A percentile compares a stretch with the other conserved stretches of the same genome.
Evolutionary conservation across 1,140 invertebrate genomes (phyloP).

Genomic region (Antheraea pernyi): DNA sequence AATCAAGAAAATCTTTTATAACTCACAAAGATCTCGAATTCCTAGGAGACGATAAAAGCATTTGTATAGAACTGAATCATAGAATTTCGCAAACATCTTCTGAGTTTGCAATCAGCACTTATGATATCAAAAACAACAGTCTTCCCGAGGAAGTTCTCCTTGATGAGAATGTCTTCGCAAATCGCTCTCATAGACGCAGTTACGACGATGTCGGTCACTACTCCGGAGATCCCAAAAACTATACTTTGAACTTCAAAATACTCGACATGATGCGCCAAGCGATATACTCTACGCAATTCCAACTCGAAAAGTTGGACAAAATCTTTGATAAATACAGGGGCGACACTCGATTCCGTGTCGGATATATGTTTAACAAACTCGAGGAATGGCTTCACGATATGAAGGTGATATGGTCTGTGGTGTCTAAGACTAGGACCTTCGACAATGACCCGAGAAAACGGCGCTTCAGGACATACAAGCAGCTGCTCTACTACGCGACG

Average conservation of each 20-base stretch:
- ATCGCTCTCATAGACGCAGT: not conserved
- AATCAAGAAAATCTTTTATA: constrained; percentile 9
- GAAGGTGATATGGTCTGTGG: constrained; percentile 29
- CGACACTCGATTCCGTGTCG: constrained; percentile 23
- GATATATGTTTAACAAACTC: constrained; percentile 32
- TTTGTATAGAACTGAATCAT: not conserved
- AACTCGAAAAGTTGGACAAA: constrained; percentile 20
- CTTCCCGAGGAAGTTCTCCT: not conserved
- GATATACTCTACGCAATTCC: constrained; percentile 33
- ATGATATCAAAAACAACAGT: not conserved
- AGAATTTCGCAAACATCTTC: not conserved
- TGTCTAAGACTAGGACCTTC: not conserved
- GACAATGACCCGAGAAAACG: not conserved
- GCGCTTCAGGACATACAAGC: constrained; percentile 11
- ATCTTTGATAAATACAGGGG: constrained; percentile 21
- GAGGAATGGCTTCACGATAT: constrained; percentile 31
- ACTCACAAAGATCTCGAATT: constrained; percentile 11
- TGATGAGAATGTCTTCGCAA: not conserved
- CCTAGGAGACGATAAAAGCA: constrained; percentile 14
- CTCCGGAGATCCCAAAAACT: not conserved
- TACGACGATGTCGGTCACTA: not conserved
- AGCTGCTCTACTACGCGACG: constrained; percentile 35
- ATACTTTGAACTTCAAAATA: constrained; percentile 14
- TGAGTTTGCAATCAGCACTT: not conserved
- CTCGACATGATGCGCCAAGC: constrained; percentile 33